Base-by-base conservation (phyloP, 2,797 vertebrate genomes). In the Poecile montanus region DNA sequence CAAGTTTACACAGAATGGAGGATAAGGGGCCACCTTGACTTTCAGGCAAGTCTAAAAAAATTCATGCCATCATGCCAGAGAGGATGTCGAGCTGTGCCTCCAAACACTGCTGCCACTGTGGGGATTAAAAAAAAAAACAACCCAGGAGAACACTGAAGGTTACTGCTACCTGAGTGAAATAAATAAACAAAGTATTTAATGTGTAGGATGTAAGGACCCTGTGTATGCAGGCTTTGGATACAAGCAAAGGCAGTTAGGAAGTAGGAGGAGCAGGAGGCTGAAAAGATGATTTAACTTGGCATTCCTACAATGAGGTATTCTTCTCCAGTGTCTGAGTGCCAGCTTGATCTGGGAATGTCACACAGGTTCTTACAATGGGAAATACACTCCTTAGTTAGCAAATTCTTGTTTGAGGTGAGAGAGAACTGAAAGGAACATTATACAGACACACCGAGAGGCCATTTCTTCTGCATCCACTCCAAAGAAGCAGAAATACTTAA, bases 211-310 rank as follows among this genome's bases (percentile, higher is more conserved):
- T 87, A 88, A 93, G 45, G 78, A 78, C n/a, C 40, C 25, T 93
- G 88, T 91, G 67, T 86, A 61, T 67, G 67, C 77, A 85, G 60
- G 44, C 25, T 78, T 76, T 88, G 76, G 32, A 63, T 61, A 79
- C 1, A 2, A 71, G 62, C 48, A 65, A 82, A 82, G 58, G 80
- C 54, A 74, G 60, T 88, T 79, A 84, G 85, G 79, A 93, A 95
- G 73, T 36, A 44, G 81, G 70, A 94, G 66, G 76, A 88, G 66
- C 22, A 68, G 72, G 47, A 91, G 62, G 76, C 50, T 75, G 63
- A 94, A 88, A 61, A 61, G 66, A 88, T 76, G 83, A 93, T 85
- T 93, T 81, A 82, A 77, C 74, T 90, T 94, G 89, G 91, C 83
- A 80, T 88, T 79, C 76, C 60, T 74, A 81, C 92, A 94, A 50